phyloP scores from a whole-genome alignment of 1,140 invertebrate species.

The Conus ventricosus region DNA sequence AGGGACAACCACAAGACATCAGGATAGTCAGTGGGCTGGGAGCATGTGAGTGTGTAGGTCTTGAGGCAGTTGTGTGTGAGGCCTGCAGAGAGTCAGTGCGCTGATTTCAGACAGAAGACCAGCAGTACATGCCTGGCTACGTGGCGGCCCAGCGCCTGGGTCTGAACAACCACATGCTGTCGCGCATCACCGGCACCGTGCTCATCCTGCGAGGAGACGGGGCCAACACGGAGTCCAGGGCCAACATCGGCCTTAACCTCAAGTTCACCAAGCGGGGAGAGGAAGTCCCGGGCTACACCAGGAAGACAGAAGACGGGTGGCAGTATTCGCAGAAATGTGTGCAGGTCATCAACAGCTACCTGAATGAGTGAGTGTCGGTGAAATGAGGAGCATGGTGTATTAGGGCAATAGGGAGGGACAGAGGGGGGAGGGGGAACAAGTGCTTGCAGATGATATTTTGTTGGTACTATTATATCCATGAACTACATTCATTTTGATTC shows the following conservation, averaged over 20 bases:
- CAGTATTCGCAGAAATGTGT: slow-evolving; percentile 87
- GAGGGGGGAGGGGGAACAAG: background rate
- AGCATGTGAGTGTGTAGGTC: too few species aligned
- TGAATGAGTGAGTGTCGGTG: slow-evolving; percentile 72
- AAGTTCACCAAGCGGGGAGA: slow-evolving; percentile 89
- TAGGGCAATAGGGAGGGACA: background rate
- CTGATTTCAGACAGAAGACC: background rate
- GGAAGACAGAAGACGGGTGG: slow-evolving; percentile 82
- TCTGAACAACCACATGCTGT: slow-evolving; percentile 83
- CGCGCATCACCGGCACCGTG: slow-evolving; percentile 89
- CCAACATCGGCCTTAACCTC: slow-evolving; percentile 93
- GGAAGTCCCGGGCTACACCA: slow-evolving; percentile 86
- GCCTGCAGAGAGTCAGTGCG: too few species aligned
- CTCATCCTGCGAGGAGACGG: slow-evolving; percentile 77
- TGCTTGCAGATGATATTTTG: background rate
- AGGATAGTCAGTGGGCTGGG: too few species aligned
- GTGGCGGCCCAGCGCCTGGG: slow-evolving; percentile 77
- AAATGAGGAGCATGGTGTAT: background rate
- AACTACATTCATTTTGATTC: too few species aligned
- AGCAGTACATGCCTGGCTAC: slow-evolving; percentile 67
- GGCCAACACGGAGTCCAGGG: slow-evolving; percentile 72
- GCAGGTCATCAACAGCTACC: slow-evolving; percentile 83
- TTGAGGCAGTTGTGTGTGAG: too few species aligned
- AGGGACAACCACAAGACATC: too few species aligned
- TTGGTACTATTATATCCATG: too few species aligned